A percentile compares a stretch with the other conserved stretches of the same genome.
Conservation (phyloP, 1,140 invertebrate species). For the Vollenhovia emeryi region DNA sequence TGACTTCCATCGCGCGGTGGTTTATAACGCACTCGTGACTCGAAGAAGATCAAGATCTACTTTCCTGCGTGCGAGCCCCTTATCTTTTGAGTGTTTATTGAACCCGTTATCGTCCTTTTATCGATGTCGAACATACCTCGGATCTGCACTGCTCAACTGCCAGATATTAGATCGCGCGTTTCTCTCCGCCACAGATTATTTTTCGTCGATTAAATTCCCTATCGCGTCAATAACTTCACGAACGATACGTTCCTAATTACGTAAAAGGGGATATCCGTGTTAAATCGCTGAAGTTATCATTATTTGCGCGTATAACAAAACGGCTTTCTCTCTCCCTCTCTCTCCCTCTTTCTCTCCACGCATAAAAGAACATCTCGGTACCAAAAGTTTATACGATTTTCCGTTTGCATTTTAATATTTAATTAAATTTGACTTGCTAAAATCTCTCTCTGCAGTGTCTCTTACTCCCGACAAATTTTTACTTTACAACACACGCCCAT, state of each 20-base stretch:
- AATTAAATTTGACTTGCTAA: background rate
- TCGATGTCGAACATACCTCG: conserved; percentile 68
- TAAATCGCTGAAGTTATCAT: background rate
- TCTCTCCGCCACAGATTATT: conserved; percentile 14
- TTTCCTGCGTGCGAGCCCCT: conserved; percentile 55
- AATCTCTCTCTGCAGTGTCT: no score
- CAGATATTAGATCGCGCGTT: conserved; percentile 11
- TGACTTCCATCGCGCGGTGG: conserved; percentile 23
- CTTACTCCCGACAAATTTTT: background rate
- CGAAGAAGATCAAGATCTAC: conserved; percentile 64
- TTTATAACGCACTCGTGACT: conserved; percentile 45
- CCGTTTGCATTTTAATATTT: background rate
- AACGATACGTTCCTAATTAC: background rate
- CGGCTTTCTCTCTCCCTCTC: no score
- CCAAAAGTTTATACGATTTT: background rate
- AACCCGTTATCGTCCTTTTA: conserved; percentile 73
- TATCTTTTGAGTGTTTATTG: conserved; percentile 78
- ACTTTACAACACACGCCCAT: background rate
- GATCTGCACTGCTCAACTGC: conserved; percentile 17
- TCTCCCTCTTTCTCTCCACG: background rate
- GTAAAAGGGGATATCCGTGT: background rate
- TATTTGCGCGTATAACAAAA: background rate
- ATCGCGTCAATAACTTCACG: conserved; percentile 12
- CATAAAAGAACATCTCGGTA: background rate
- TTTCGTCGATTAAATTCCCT: conserved; percentile 19